phyloP scores from a whole-genome alignment of 2,888 invertebrate genomes.

The Coelinius sp. region DNA sequence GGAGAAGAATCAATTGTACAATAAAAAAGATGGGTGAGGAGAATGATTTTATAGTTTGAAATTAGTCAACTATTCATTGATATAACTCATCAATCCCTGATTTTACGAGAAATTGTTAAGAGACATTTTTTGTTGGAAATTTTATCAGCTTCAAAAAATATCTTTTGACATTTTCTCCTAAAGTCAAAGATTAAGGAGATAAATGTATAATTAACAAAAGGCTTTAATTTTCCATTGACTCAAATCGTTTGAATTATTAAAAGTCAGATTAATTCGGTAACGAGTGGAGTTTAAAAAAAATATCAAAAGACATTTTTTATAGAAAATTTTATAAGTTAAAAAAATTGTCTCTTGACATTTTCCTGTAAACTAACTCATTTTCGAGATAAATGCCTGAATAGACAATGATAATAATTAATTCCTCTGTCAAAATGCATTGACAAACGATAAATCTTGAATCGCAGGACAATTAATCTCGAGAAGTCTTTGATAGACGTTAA shows the following conservation, averaged over 20 bases:
- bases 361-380: too few species aligned
- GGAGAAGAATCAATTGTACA: constrained; percentile 21
- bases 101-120: neutral
- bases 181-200: neutral
- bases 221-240: too few species aligned
- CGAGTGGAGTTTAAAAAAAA: too few species aligned
- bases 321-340: neutral
- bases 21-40: constrained; percentile 28
- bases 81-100: neutral
- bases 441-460: neutral
- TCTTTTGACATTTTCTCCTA: neutral
- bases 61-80: neutral
- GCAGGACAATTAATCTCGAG: constrained; percentile 40
- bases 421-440: neutral
- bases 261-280: too few species aligned
- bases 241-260: too few species aligned
- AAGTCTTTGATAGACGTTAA: constrained; percentile 40
- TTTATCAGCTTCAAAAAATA: neutral
- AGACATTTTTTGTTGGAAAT: neutral
- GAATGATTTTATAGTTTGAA: neutral
- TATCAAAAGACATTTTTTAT: too few species aligned
- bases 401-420: neutral
- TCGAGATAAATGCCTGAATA: neutral
- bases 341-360: neutral
- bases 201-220: too few species aligned